These are phyloP conservation scores for Yponomeuta malinellus DNA, from an alignment of 2,888 invertebrate genomes.

Conservation along the genomic window DNA sequence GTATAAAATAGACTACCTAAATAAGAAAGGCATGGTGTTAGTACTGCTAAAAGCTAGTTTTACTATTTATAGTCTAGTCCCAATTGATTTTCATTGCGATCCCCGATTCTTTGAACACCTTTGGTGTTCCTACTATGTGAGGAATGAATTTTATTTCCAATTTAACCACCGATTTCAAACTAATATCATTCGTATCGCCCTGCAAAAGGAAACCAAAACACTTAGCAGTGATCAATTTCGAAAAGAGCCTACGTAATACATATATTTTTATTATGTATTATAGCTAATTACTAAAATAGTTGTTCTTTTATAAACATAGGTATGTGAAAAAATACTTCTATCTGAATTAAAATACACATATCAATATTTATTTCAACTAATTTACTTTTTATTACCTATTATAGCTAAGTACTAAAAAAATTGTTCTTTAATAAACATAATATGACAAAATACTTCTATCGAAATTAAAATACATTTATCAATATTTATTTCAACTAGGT, in stretches of 20 bases:
- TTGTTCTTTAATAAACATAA: no score
- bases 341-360: no score
- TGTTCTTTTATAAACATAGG: no score
- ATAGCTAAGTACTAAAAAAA: no score
- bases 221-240: conserved; percentile 14
- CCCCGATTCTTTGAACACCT: background rate
- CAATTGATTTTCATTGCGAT: background rate
- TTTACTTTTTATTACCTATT: background rate
- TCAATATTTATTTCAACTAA: no score
- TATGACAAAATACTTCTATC: no score
- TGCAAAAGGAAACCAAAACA: conserved; percentile 50
- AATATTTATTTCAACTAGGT: no score
- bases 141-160: background rate
- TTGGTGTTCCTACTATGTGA: background rate
- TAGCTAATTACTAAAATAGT: no score
- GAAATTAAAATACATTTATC: no score
- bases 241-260: background rate
- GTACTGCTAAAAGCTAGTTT: conserved; percentile 44
- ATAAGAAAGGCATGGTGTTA: conserved; percentile 36
- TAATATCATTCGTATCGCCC: conserved; percentile 59
- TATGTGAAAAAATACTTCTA: no score
- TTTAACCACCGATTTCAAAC: background rate
- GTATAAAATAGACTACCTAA: conserved; percentile 4
- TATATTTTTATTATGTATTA: background rate
- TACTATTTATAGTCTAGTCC: background rate